A percentile compares a stretch with the other conserved stretches of the same genome.
Conservation (phyloP, 2,797 vertebrate species). For the Fistularia tabacaria region DNA sequence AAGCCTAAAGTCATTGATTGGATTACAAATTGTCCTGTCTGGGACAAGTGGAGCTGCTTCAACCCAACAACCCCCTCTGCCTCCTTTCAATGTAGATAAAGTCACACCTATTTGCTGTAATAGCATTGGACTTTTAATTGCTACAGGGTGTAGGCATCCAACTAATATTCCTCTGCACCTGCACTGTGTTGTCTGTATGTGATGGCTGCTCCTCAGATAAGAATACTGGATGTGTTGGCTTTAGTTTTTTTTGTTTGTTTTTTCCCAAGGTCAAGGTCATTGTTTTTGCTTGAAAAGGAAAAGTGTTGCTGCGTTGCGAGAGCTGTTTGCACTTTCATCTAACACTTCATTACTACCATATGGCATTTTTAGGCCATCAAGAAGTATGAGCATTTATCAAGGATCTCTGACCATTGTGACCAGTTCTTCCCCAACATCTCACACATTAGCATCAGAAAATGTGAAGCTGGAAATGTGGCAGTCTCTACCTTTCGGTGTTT, state of each 20-base stretch:
- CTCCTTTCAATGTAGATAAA: slow-evolving; percentile 37
- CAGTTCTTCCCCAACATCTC: slow-evolving; percentile 11
- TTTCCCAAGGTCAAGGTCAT: neutral
- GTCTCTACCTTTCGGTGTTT: too few species aligned
- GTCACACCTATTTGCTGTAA: slow-evolving; percentile 51
- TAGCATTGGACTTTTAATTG: slow-evolving; percentile 44
- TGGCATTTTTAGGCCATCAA: slow-evolving; percentile 24
- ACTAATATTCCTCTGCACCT: slow-evolving; percentile 41
- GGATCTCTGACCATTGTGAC: slow-evolving; percentile 9
- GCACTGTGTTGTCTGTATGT: slow-evolving; percentile 37
- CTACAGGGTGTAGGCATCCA: slow-evolving; percentile 39
- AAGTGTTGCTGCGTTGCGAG: slow-evolving; percentile 14
- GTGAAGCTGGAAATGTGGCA: slow-evolving; percentile 14
- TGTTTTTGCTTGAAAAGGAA: slow-evolving; percentile 18
- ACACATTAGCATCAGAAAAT: slow-evolving; percentile 19
- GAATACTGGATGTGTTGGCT: slow-evolving; percentile 24
- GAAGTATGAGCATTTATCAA: slow-evolving; percentile 21
- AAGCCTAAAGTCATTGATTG: slow-evolving; percentile 46
- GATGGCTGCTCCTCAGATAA: slow-evolving; percentile 28
- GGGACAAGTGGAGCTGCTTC: slow-evolving; percentile 39
- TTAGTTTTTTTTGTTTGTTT: slow-evolving; percentile 8
- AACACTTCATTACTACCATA: slow-evolving; percentile 27
- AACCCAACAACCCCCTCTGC: slow-evolving; percentile 24
- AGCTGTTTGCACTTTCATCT: slow-evolving; percentile 48
- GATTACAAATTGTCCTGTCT: slow-evolving; percentile 44